Conservation (phyloP, 2,888 invertebrate genomes). For the Podotricha telesiphe region DNA sequence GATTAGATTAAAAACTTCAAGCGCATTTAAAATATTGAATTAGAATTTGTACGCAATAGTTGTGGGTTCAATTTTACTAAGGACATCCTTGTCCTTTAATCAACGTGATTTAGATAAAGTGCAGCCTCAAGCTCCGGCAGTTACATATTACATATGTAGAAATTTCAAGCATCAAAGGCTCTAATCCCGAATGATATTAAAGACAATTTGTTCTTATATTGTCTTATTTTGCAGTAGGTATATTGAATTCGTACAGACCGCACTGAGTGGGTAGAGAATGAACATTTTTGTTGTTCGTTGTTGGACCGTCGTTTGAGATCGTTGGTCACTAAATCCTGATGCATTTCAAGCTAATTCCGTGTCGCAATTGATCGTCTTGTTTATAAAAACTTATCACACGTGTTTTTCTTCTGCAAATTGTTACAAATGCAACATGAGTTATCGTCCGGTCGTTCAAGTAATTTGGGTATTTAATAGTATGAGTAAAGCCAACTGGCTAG, state of each 20-base stretch:
- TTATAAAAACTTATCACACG: slow-evolving; percentile 52
- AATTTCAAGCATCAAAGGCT: no score
- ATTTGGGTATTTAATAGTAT: slow-evolving; percentile 64
- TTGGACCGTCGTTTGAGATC: not conserved
- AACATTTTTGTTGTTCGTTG: not conserved
- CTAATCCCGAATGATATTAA: no score
- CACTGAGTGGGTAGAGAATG: slow-evolving; percentile 1
- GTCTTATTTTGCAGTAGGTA: no score
- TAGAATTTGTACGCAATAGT: not conserved
- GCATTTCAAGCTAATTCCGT: slow-evolving; percentile 46
- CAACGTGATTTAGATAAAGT: no score
- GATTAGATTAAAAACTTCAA: slow-evolving; percentile 2
- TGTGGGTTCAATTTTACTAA: no score
- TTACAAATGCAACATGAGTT: slow-evolving; percentile 58
- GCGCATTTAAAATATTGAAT: not conserved
- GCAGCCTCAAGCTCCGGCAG: no score
- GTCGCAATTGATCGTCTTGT: slow-evolving; percentile 53
- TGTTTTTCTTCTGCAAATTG: slow-evolving; percentile 56
- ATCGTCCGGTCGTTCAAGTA: slow-evolving; percentile 56
- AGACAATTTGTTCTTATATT: no score
- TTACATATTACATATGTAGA: no score
- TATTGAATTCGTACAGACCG: no score
- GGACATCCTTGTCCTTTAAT: no score
- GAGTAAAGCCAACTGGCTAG: slow-evolving; percentile 68
- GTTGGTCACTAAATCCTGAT: slow-evolving; percentile 38